Evolutionary conservation across 2,113 vertebrate genomes (phyloP).

Genomic region (Microtus ochrogaster): DNA sequence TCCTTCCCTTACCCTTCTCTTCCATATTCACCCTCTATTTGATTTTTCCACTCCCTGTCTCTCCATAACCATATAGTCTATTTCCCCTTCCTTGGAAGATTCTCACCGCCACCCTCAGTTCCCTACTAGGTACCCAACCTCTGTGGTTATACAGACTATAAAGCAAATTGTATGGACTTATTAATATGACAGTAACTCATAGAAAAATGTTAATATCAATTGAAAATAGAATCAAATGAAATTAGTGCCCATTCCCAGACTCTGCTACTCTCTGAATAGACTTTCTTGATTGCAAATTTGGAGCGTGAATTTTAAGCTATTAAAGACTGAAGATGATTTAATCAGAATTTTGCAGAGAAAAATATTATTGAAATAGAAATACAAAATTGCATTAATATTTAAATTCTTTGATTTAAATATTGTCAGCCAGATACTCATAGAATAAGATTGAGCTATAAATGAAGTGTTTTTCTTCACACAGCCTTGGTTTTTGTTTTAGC

Average conservation of each 20-base stretch:
- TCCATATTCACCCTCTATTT: not conserved
- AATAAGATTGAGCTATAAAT: slow-evolving; percentile 11
- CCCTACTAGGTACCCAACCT: not conserved
- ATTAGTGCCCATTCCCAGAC: not conserved
- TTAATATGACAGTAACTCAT: not conserved
- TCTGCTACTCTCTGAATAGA: slow-evolving; percentile 3
- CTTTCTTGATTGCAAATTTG: slow-evolving; percentile 60
- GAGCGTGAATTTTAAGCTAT: slow-evolving; percentile 60
- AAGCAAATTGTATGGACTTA: not conserved
- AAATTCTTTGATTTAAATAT: slow-evolving; percentile 23
- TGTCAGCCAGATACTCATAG: not conserved
- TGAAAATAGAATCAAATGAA: slow-evolving; percentile 39
- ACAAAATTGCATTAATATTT: slow-evolving; percentile 21
- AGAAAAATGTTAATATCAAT: slow-evolving; percentile 26
- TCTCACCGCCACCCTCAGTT: not conserved
- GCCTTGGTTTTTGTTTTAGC: not conserved
- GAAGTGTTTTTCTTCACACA: not conserved
- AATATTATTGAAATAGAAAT: slow-evolving; percentile 45
- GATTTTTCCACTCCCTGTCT: not conserved
- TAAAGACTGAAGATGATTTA: not conserved
- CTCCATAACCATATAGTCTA: not conserved
- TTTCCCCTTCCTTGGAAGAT: not conserved
- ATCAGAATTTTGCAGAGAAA: slow-evolving; percentile 37
- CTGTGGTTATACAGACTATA: not conserved
- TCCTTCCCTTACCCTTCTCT: not conserved